Evolutionary conservation across 2,113 vertebrate genomes (phyloP).

Genomic region (Penelope pileata): DNA sequence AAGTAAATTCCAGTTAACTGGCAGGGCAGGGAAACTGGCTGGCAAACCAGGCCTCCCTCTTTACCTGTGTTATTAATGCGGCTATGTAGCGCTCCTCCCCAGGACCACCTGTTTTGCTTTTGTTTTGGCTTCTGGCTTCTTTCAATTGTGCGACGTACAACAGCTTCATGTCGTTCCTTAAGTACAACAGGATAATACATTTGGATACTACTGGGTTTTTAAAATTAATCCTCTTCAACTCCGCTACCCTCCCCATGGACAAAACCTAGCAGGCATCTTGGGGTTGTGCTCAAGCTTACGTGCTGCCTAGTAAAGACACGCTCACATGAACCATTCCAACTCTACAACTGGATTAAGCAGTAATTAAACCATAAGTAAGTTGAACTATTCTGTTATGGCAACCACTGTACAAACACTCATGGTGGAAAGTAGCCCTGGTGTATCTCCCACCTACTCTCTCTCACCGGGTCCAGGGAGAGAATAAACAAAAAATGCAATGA

Average conservation of each 20-base stretch:
- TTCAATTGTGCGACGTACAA: conserved; percentile 88
- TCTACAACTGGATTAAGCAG: neutral
- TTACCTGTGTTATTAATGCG: conserved; percentile 81
- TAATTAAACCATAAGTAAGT: neutral
- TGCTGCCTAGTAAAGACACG: neutral
- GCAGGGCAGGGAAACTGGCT: neutral
- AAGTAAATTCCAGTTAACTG: neutral
- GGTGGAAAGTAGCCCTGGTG: too few species aligned
- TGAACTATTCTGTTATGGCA: neutral
- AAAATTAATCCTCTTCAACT: neutral
- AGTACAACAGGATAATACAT: neutral
- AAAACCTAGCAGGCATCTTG: neutral
- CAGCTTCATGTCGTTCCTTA: conserved; percentile 91
- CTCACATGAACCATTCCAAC: neutral
- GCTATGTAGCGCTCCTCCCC: conserved; percentile 81
- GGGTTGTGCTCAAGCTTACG: neutral
- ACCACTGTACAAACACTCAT: neutral
- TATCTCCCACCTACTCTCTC: neutral
- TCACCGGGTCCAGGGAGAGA: neutral
- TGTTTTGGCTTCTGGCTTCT: conserved; percentile 88
- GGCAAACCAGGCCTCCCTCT: neutral
- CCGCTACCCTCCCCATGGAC: neutral
- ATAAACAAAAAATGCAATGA: neutral
- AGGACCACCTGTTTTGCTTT: conserved; percentile 80
- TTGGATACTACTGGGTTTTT: neutral